Conservation (phyloP, 1,140 invertebrate species). For the Grapholita molesta region DNA sequence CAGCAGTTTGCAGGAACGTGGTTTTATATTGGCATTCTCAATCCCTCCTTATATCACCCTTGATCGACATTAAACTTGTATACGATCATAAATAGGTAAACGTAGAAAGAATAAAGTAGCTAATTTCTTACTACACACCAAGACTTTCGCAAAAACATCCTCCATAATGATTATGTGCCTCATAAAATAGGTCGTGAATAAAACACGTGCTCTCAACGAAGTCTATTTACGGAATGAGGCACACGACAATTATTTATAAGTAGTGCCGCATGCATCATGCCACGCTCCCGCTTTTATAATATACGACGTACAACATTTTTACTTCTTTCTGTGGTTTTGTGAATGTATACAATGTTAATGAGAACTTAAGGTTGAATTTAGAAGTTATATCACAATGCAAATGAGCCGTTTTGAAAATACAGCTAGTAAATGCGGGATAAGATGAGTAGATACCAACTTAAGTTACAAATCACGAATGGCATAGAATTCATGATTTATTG, state of each 20-base stretch:
- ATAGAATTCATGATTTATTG: no score
- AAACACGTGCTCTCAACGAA: slow-evolving; percentile 9
- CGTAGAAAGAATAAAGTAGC: no score
- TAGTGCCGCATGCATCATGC: slow-evolving; percentile 10
- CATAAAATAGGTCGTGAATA: slow-evolving; percentile 10
- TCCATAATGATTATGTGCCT: neutral
- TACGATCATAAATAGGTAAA: no score
- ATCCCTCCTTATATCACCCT: no score
- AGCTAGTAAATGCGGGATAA: neutral
- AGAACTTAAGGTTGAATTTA: neutral
- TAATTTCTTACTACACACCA: neutral
- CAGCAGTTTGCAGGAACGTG: no score
- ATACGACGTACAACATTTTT: neutral
- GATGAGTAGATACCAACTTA: no score
- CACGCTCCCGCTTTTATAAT: neutral
- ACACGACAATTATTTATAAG: slow-evolving; percentile 16
- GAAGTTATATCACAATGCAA: neutral
- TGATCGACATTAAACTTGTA: no score
- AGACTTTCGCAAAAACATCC: neutral
- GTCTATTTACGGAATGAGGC: slow-evolving; percentile 13
- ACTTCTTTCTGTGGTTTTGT: neutral
- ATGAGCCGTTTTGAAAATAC: neutral
- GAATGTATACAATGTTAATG: neutral
- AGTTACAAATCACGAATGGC: no score
- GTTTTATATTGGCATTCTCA: no score